Evolutionary conservation across 1,140 invertebrate species (phyloP).

Genomic region (Manduca sexta): DNA sequence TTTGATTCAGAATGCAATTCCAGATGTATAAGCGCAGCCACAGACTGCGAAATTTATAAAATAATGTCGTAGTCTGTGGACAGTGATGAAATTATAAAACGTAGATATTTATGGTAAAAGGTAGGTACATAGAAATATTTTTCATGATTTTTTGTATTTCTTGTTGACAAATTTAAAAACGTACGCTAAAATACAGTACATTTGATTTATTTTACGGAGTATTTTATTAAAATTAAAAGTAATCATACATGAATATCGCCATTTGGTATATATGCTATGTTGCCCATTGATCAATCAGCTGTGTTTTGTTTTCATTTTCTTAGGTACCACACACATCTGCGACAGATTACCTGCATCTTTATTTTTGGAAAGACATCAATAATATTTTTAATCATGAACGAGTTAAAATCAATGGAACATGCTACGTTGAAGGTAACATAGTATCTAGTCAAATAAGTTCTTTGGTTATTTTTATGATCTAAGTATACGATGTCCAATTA

Average conservation of each 20-base stretch:
- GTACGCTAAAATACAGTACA: no score
- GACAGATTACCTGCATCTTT: background rate
- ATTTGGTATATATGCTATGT: background rate
- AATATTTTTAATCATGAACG: conserved; percentile 77
- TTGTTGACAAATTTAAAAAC: no score
- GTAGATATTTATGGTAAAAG: no score
- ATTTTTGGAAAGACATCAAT: background rate
- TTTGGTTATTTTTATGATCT: background rate
- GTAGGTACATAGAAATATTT: no score
- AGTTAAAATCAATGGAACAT: conserved; percentile 94
- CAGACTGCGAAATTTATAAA: no score
- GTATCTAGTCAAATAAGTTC: conserved; percentile 11
- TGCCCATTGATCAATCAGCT: conserved; percentile 45
- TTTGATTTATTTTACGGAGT: no score
- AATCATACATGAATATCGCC: background rate
- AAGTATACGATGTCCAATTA: background rate
- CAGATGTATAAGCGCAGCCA: no score
- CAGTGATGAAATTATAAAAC: no score
- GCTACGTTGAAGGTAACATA: conserved; percentile 89
- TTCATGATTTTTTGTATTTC: no score
- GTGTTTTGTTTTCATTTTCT: conserved; percentile 65
- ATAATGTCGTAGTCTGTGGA: no score
- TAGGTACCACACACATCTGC: conserved; percentile 9
- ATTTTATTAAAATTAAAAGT: no score
- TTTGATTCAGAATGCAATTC: no score